phyloP scores from a whole-genome alignment of 2,888 invertebrate genomes.

The Pristionchus arcanus region DNA sequence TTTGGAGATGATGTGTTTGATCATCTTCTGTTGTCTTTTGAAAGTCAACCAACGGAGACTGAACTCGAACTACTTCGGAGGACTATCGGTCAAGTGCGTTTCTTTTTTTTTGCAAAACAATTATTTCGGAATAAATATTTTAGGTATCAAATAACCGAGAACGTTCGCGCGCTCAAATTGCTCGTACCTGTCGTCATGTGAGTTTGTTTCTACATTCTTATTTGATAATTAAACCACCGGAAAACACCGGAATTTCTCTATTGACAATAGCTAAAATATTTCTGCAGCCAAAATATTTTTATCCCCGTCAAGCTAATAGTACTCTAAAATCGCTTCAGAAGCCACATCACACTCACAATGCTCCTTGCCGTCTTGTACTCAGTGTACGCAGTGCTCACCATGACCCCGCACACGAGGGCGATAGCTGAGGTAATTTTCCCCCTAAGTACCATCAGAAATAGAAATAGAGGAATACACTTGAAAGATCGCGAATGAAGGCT shows the following conservation, averaged over 20 bases:
- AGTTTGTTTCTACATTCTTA: background rate
- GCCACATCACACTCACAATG: constrained; percentile 3
- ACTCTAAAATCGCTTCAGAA: background rate
- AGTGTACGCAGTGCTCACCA: background rate
- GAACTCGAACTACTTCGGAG: background rate
- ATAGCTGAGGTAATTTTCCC: background rate
- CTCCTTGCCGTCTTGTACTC: background rate
- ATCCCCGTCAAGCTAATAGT: too few relatives aligned
- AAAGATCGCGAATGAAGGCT: background rate
- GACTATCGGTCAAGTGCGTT: background rate
- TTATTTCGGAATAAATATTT: background rate
- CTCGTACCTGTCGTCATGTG: constrained; percentile 36
- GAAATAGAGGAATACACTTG: background rate
- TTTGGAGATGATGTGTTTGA: background rate
- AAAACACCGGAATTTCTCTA: background rate
- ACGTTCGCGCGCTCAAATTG: constrained; percentile 16
- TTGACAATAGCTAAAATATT: too few relatives aligned
- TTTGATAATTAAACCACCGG: background rate
- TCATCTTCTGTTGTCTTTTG: background rate
- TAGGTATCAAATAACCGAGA: constrained; percentile 45
- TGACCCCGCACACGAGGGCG: background rate
- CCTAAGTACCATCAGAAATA: too few relatives aligned
- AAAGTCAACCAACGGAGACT: background rate
- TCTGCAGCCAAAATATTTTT: too few relatives aligned
- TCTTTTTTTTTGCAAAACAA: background rate